Base-by-base conservation (phyloP, 2,113 vertebrate species). In the Saccopteryx leptura region DNA sequence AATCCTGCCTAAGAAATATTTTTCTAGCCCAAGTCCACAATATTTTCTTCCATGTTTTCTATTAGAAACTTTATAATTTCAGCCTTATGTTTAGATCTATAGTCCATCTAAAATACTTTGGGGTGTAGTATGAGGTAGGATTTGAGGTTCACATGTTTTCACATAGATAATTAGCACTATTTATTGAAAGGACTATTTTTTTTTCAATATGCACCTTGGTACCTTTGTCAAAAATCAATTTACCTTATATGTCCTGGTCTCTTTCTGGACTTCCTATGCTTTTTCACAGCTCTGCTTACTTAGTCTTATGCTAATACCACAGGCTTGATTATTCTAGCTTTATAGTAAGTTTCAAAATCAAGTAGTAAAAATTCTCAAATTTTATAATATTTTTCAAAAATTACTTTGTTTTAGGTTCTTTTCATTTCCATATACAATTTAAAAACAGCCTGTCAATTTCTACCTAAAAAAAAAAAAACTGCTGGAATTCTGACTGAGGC, bases 41-140 rank as follows among this genome's bases (percentile, higher is more conserved):
- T 50, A 88, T 68, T 95, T 78, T 84, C 18, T 87, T 90, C 58
- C 31, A 33, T 60, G 28, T 91, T 95, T 97, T 91, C 63, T 88
- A 86, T 56, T 86, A 58, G 5, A 66, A 74, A 8, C 14, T 89
- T 94, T 94, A 19, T 82, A 68, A 71, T 78, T 88, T 91, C 78
- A 46, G 2, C 18, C 79, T 52, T 79, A 46, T 68, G 8, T 86
- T 72, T 93, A 89, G 4, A 6, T 88, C 26, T 91, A 2, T 48
- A n/a, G 15, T 24, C 15, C 19, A n/a, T 71, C 91, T 86, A 61
- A 78, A 93, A 72, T 52, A 46, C 54, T 82, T 80, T 58, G 63
- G 21, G 65, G 14, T 74, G 69, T 56, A 65, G 24, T 24, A 75
- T 58, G 19, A 78, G 0, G 17, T 81, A 86, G 31, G 15, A 65